phyloP scores from a whole-genome alignment of 2,113 vertebrate genomes.

The Nesogale talazaci region DNA sequence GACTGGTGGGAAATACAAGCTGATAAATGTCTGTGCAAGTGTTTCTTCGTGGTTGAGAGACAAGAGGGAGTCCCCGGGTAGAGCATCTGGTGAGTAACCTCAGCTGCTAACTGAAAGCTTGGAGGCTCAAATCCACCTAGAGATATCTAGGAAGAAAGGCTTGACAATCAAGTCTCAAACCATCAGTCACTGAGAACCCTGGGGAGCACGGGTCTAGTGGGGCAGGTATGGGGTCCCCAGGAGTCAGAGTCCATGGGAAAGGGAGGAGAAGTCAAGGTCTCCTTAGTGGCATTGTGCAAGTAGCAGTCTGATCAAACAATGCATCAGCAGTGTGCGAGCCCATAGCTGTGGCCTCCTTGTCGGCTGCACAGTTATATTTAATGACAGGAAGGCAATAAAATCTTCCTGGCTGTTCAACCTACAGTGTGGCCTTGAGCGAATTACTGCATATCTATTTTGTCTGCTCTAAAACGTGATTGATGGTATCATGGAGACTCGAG shows the following conservation, averaged over 20 bases:
- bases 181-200: background rate
- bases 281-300: background rate
- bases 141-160: background rate
- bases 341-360: background rate
- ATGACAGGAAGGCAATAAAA: constrained; percentile 12
- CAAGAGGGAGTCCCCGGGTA: background rate
- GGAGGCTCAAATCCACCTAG: background rate
- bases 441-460: too few species aligned
- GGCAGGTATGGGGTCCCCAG: background rate
- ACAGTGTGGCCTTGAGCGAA: too few species aligned
- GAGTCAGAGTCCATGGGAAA: background rate
- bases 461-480: too few species aligned
- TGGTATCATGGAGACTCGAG: too few species aligned
- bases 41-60: background rate
- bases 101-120: background rate
- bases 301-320: background rate
- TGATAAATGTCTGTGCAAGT: background rate
- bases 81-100: background rate
- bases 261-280: background rate
- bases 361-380: background rate
- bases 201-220: background rate
- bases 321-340: background rate
- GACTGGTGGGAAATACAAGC: background rate
- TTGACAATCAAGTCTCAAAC: background rate
- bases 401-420: background rate